These are phyloP conservation scores for Drosophila sordidula DNA, from an alignment of 2,888 invertebrate species.

Conservation along the genomic window DNA sequence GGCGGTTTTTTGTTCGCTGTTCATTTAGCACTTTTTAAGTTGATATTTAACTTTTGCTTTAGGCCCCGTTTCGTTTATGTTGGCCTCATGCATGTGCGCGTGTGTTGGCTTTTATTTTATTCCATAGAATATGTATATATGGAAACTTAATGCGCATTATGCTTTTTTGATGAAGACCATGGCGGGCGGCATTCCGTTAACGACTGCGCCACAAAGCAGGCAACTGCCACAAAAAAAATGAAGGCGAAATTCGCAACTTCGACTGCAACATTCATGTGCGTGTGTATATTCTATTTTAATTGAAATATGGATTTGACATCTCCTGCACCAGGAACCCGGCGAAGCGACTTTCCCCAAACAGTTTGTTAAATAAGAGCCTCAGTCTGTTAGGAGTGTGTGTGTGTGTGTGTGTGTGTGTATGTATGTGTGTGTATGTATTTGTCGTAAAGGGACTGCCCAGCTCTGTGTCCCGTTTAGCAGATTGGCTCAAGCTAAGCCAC, in stretches of 20 bases:
- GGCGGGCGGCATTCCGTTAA: slow-evolving; percentile 3
- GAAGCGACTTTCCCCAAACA: not conserved
- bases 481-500: not conserved
- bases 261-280: not conserved
- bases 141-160: slow-evolving; percentile 44
- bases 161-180: slow-evolving; percentile 9
- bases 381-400: not conserved
- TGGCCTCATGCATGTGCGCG: slow-evolving; percentile 3
- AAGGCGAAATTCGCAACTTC: too few species aligned
- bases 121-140: slow-evolving; percentile 9
- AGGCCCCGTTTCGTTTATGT: slow-evolving; percentile 18
- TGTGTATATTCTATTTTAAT: slow-evolving; percentile 21
- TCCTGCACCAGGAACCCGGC: slow-evolving; percentile 9
- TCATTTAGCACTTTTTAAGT: slow-evolving; percentile 65
- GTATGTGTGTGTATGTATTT: not conserved
- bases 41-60: slow-evolving; percentile 64
- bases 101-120: slow-evolving; percentile 4
- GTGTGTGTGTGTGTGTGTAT: not conserved
- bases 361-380: not conserved
- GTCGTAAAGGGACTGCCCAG: not conserved
- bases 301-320: slow-evolving; percentile 25
- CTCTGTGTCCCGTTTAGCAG: not conserved
- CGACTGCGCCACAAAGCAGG: slow-evolving; percentile 1
- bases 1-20: slow-evolving; percentile 28
- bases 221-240: not conserved